Conservation (phyloP, 2,888 invertebrate species). For the Gnatocerus cornutus region DNA sequence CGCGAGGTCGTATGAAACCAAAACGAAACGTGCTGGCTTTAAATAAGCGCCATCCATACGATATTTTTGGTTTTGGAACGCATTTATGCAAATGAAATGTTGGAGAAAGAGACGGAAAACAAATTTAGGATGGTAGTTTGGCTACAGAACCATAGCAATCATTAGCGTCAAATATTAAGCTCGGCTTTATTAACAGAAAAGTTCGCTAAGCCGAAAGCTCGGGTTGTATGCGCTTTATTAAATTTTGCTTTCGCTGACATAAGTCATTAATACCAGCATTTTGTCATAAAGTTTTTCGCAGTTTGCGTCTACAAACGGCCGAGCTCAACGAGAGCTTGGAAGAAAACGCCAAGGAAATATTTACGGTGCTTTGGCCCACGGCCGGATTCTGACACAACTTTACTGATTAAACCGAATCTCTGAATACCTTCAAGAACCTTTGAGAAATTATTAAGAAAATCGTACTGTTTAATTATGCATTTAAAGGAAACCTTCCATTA, state of each 20-base stretch:
- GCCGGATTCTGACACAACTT: constrained; percentile 27
- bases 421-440: constrained; percentile 13
- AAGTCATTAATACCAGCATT: constrained; percentile 59
- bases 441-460: constrained; percentile 23
- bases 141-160: constrained; percentile 58
- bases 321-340: constrained; percentile 37
- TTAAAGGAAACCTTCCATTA: constrained; percentile 29
- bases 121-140: constrained; percentile 39
- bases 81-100: constrained; percentile 27
- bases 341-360: constrained; percentile 39
- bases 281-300: constrained; percentile 55
- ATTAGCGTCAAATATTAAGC: constrained; percentile 64
- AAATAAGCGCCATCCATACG: constrained; percentile 26
- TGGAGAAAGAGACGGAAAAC: constrained; percentile 20
- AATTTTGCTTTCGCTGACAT: constrained; percentile 61
- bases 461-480: constrained; percentile 16
- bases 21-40: constrained; percentile 22
- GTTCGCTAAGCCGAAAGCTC: constrained; percentile 57
- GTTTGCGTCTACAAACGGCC: constrained; percentile 45
- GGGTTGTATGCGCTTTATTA: constrained; percentile 58
- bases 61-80: constrained; percentile 28
- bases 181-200: constrained; percentile 62
- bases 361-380: constrained; percentile 38
- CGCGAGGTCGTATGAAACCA: constrained; percentile 15
- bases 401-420: constrained; percentile 26